phyloP scores from a whole-genome alignment of 2,797 vertebrate genomes.

The Calcarius lapponicus region DNA sequence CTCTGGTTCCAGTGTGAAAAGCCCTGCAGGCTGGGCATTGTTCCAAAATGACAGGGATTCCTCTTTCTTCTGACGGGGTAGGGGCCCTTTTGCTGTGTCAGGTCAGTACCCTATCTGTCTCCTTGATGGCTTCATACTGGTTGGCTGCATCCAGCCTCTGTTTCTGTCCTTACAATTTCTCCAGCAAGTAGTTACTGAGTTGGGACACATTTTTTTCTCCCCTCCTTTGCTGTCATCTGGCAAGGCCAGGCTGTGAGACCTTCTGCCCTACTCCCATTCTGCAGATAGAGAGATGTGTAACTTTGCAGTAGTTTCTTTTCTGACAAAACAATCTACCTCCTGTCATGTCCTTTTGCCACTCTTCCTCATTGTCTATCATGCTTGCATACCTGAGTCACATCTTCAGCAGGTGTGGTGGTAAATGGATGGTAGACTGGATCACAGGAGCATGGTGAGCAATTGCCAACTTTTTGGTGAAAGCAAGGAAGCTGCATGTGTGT shows the following conservation, averaged over 20 bases:
- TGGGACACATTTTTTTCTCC: not conserved
- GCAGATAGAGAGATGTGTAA: not conserved
- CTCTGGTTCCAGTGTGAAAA: constrained; percentile 13
- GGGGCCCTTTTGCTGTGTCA: not conserved
- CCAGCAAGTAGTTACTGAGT: not conserved
- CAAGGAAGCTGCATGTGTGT: fast-evolving
- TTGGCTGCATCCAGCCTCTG: not conserved
- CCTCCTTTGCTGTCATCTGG: not conserved
- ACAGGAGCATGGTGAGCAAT: not conserved
- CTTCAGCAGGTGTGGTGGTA: not conserved
- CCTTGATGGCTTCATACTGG: not conserved
- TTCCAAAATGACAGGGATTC: constrained; percentile 3
- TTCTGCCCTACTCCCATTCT: not conserved
- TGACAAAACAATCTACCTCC: not conserved
- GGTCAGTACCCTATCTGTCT: not conserved
- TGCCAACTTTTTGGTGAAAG: not conserved
- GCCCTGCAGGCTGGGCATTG: constrained; percentile 24
- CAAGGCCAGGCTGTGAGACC: not conserved
- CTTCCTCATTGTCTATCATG: not conserved
- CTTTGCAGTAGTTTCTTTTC: constrained; percentile 4
- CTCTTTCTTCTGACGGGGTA: not conserved
- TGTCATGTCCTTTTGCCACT: not conserved
- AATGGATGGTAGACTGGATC: not conserved
- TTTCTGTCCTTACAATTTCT: not conserved
- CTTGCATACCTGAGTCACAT: not conserved